These are phyloP conservation scores for Pristionchus japonicus DNA, from an alignment of 2,888 invertebrate species.

Conservation along the genomic window DNA sequence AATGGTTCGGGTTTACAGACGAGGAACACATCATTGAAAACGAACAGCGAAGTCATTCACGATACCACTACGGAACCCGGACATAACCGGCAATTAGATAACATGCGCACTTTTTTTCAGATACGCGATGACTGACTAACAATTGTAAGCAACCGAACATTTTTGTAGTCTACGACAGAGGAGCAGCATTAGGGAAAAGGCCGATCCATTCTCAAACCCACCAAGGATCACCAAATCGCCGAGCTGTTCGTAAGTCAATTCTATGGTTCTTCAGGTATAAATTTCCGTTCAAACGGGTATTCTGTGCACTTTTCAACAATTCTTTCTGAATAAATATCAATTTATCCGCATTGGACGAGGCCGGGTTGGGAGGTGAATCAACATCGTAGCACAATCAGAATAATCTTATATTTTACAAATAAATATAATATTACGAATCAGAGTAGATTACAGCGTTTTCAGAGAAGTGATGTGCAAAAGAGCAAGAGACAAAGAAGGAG, in stretches of 20 bases:
- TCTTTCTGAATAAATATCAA: background rate
- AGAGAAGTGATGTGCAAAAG: background rate
- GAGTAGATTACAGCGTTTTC: background rate
- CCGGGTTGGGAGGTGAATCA: background rate
- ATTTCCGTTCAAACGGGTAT: background rate
- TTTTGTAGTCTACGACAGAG: no score
- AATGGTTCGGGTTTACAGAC: no score
- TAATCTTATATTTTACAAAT: constrained; percentile 14
- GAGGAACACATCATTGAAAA: no score
- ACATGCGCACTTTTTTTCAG: no score
- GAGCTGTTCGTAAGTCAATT: background rate
- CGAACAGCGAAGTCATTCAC: no score
- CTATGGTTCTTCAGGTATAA: background rate
- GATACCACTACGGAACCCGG: no score
- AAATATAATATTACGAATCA: background rate
- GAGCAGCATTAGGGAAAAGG: no score
- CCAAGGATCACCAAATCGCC: background rate
- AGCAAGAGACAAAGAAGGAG: background rate
- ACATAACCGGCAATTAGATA: no score
- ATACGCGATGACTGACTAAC: no score
- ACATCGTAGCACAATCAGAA: constrained; percentile 19
- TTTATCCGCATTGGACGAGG: constrained; percentile 29
- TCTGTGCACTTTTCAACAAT: background rate
- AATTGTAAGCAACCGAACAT: no score
- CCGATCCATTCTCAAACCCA: background rate